Conservation (phyloP, 2,888 invertebrate genomes). For the Choristoneura rosaceana region DNA sequence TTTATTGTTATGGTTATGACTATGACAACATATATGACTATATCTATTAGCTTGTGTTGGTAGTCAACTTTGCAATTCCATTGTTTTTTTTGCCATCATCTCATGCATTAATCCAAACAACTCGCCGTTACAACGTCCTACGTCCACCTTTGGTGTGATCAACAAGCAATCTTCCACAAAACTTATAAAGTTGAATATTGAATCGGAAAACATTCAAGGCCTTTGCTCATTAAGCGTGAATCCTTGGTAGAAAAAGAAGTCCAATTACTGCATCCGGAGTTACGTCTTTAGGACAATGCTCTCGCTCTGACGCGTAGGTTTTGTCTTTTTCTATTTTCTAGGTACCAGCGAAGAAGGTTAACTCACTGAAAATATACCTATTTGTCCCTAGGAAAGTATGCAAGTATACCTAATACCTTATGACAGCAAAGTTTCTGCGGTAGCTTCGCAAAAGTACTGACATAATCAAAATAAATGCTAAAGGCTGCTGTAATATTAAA, state of each 20-base stretch:
- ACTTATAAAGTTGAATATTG: not conserved
- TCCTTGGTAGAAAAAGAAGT: slow-evolving; percentile 43
- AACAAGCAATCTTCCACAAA: not conserved
- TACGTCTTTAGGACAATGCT: slow-evolving; percentile 44
- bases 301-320: not conserved
- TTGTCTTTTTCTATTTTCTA: slow-evolving; percentile 2
- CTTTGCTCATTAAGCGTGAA: slow-evolving; percentile 18
- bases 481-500: no score
- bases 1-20: no score
- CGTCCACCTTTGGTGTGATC: not conserved
- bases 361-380: not conserved
- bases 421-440: no score
- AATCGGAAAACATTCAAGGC: slow-evolving; percentile 6
- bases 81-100: not conserved
- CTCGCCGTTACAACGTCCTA: not conserved
- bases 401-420: no score
- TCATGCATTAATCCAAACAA: not conserved
- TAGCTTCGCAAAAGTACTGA: no score
- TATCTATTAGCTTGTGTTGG: not conserved
- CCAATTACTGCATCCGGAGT: slow-evolving; percentile 50
- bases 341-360: not conserved
- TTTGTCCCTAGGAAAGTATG: no score
- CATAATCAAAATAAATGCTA: no score
- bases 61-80: not conserved
- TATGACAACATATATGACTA: no score